Conservation (phyloP, 2,888 invertebrate genomes). For the Cerastoderma edule region DNA sequence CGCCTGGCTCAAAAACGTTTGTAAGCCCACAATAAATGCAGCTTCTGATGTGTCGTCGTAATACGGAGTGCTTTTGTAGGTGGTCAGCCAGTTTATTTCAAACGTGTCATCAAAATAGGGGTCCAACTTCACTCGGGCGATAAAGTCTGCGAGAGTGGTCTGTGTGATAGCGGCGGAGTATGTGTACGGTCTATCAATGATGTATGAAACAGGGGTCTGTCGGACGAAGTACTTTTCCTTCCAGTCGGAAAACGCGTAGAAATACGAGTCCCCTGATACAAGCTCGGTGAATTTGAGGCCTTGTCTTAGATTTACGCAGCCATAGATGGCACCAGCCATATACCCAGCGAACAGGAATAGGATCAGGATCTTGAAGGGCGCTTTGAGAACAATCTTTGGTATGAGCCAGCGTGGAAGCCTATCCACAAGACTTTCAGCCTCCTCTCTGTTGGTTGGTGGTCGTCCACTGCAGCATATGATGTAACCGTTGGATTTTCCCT, state of each 20-base stretch:
- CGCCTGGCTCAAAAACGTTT: conserved; percentile 33
- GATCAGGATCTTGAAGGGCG: conserved; percentile 55
- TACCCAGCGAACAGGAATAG: conserved; percentile 64
- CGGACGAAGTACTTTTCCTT: conserved; percentile 34
- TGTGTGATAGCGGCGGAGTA: conserved; percentile 34
- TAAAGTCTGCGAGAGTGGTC: conserved; percentile 17
- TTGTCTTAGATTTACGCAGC: conserved; percentile 50
- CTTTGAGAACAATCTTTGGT: conserved; percentile 59
- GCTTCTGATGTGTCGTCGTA: conserved; percentile 27
- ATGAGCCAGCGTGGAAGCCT: conserved; percentile 61
- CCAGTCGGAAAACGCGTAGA: conserved; percentile 43
- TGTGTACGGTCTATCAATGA: conserved; percentile 28
- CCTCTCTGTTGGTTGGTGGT: conserved; percentile 38
- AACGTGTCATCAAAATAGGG: conserved; percentile 21
- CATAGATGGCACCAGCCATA: conserved; percentile 51
- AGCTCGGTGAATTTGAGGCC: conserved; percentile 49
- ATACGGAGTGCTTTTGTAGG: conserved; percentile 17
- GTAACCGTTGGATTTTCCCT: conserved; percentile 22
- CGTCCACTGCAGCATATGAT: conserved; percentile 44
- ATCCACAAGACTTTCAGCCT: conserved; percentile 64
- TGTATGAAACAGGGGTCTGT: conserved; percentile 35
- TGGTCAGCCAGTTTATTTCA: conserved; percentile 32
- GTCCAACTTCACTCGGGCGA: conserved; percentile 27
- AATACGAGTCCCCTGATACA: conserved; percentile 54
- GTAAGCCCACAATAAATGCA: conserved; percentile 30